Evolutionary conservation across 2,888 invertebrate species (phyloP).

Genomic region (Augochlorella aurata): DNA sequence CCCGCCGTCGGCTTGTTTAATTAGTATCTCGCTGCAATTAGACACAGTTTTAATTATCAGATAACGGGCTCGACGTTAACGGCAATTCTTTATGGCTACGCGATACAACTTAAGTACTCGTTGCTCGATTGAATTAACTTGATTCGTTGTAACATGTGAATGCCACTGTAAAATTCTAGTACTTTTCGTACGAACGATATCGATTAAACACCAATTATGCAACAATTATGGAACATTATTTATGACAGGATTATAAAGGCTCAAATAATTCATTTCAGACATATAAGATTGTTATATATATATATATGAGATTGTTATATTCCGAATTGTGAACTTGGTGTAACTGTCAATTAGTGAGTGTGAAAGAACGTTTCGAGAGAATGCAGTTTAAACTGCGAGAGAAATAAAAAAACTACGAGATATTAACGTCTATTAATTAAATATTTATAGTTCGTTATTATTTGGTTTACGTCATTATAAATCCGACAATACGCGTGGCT

Average conservation of each 20-base stretch:
- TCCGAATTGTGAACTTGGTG: too few species aligned
- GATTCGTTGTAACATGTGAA: background rate
- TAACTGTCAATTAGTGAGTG: too few species aligned
- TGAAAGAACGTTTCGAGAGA: too few species aligned
- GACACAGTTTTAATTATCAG: constrained; percentile 37
- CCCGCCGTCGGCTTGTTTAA: constrained; percentile 32
- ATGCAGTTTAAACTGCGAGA: too few species aligned
- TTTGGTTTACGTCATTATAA: too few species aligned
- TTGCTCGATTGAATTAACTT: constrained; percentile 13
- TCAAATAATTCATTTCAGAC: too few species aligned
- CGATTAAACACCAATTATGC: too few species aligned
- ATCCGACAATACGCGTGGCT: background rate
- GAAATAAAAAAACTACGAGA: too few species aligned
- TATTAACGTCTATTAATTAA: too few species aligned
- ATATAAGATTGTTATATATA: too few species aligned
- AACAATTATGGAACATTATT: background rate
- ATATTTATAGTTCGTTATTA: too few species aligned
- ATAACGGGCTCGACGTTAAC: constrained; percentile 10
- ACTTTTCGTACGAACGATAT: background rate
- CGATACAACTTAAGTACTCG: background rate
- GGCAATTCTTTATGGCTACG: constrained; percentile 18
- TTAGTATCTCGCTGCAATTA: constrained; percentile 45
- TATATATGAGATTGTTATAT: too few species aligned
- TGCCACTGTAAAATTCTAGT: background rate
- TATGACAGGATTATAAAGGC: background rate